Percentiles rank a stretch among this genome's conserved stretches.
Conservation (phyloP, 2,797 vertebrate species). For the Lophius americanus region DNA sequence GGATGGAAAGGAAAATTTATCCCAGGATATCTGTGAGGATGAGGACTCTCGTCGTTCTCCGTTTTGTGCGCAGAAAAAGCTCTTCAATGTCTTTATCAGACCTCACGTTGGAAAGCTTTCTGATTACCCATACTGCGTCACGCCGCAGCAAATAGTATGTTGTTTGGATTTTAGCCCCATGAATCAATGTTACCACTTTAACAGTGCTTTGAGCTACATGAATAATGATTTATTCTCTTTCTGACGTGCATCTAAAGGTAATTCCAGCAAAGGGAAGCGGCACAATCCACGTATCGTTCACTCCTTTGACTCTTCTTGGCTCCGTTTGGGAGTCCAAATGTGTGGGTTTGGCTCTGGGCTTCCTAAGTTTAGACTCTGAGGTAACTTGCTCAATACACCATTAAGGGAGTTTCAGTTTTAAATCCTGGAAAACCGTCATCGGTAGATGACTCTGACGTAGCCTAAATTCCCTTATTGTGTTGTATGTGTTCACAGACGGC, state of each 20-base stretch:
- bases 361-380: constrained; percentile 88
- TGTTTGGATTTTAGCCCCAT: background rate
- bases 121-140: constrained; percentile 86
- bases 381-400: constrained; percentile 64
- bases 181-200: background rate
- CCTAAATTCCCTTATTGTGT: constrained; percentile 3
- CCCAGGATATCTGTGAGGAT: constrained; percentile 41
- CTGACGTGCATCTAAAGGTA: constrained; percentile 77
- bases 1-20: constrained; percentile 28
- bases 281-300: constrained; percentile 86
- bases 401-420: background rate
- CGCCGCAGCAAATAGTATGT: constrained; percentile 89
- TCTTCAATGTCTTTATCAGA: constrained; percentile 82
- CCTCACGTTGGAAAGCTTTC: constrained; percentile 84
- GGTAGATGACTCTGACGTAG: background rate
- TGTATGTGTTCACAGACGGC: constrained; percentile 74
- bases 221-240: background rate
- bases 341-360: constrained; percentile 83
- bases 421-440: constrained; percentile 4
- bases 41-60: constrained; percentile 32
- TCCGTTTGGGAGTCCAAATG: constrained; percentile 70
- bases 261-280: constrained; percentile 85
- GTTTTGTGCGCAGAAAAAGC: constrained; percentile 52
- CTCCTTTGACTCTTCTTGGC: constrained; percentile 79
- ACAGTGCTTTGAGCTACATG: background rate